Percentiles rank a stretch among this genome's conserved stretches.
Evolutionary conservation across 2,888 invertebrate species (phyloP).

Genomic region (Bunonema sp.): DNA sequence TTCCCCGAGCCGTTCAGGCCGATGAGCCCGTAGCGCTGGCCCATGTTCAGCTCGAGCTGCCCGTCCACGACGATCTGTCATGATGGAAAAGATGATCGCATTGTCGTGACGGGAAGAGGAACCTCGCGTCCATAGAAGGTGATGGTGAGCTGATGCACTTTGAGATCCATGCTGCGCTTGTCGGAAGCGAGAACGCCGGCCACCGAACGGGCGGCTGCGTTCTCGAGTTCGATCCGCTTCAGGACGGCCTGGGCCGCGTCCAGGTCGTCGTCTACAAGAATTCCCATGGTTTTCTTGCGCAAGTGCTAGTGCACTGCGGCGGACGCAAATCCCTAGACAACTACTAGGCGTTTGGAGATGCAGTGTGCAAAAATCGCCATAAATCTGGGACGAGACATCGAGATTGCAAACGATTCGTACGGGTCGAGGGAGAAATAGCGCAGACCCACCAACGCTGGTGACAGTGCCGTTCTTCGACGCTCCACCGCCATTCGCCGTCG

Average conservation of each 20-base stretch:
- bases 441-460: too few relatives aligned
- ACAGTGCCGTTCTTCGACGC: too few relatives aligned
- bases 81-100: too few relatives aligned
- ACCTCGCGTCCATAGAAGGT: conserved; percentile 96
- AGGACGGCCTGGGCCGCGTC: conserved; percentile 36
- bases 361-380: too few relatives aligned
- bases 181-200: conserved; percentile 89
- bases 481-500: too few relatives aligned
- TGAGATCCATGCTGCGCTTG: conserved; percentile 82
- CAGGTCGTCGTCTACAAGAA: conserved; percentile 14
- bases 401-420: too few relatives aligned
- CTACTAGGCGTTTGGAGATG: too few relatives aligned
- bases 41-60: conserved; percentile 85
- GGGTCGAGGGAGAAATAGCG: too few relatives aligned
- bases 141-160: conserved; percentile 73
- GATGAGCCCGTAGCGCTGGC: conserved; percentile 82
- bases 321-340: not conserved
- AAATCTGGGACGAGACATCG: too few relatives aligned
- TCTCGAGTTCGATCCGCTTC: conserved; percentile 58
- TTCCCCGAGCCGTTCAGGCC: conserved; percentile 89
- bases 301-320: not conserved
- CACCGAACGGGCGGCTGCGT: conserved; percentile 78
- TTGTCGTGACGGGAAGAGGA: too few relatives aligned
- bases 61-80: conserved; percentile 85
- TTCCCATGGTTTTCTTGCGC: not conserved